These are phyloP conservation scores for Hystrix brachyura DNA, from an alignment of 2,113 vertebrate genomes.

Conservation along the genomic window DNA sequence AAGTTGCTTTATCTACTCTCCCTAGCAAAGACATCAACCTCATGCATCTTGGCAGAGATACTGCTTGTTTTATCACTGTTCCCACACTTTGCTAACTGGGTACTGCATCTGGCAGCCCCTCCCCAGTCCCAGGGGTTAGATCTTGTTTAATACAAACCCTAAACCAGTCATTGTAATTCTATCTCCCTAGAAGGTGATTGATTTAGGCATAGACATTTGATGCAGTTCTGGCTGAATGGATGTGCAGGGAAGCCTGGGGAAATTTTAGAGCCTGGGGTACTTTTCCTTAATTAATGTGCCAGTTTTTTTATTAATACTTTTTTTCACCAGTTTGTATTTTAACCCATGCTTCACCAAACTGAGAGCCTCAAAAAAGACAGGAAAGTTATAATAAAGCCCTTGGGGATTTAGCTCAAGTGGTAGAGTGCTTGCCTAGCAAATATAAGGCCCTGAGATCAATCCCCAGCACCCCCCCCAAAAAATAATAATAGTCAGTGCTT, in stretches of 20 bases:
- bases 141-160: constrained; percentile 65
- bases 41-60: background rate
- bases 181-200: background rate
- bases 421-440: too few relatives aligned
- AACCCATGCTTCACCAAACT: constrained; percentile 45
- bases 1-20: constrained; percentile 5
- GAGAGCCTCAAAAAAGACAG: background rate
- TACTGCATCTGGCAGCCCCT: background rate
- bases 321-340: constrained; percentile 54
- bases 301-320: background rate
- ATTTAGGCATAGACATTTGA: background rate
- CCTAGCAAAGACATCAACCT: background rate
- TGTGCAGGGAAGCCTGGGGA: background rate
- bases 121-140: background rate
- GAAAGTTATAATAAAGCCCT: background rate
- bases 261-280: constrained; percentile 5
- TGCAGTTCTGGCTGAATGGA: background rate
- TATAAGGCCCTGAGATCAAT: too few relatives aligned
- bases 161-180: constrained; percentile 43
- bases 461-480: too few relatives aligned
- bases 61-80: background rate
- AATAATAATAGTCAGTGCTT: background rate
- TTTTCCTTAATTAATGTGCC: constrained; percentile 31
- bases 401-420: too few relatives aligned
- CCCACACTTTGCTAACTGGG: background rate